Base-by-base conservation (phyloP, 2,113 vertebrate genomes). In the Neotragus moschatus region DNA sequence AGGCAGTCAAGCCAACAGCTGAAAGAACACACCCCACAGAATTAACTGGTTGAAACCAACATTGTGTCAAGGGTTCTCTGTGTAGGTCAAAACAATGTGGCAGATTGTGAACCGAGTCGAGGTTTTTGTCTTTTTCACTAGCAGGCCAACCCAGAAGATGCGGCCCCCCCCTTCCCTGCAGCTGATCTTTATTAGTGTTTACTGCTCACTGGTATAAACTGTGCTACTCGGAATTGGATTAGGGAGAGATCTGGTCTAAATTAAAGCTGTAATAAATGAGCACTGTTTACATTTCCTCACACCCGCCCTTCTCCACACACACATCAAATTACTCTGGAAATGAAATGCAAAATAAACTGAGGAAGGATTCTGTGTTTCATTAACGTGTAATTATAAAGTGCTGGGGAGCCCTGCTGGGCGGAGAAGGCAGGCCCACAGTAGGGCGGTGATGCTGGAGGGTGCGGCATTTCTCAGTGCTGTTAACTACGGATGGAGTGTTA, bases 271-370 rank as follows among this genome's bases (percentile, higher is more conserved):
- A 97, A 96, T 95, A 92, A 97, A 96, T 91, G 95, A 97, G 43
- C 60, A 61, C 92, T 91, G 88, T 97, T 98, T 98, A 97, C 94
- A 88, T 94, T 97, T 94, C 97, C 94, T 97, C 96, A 97, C 96
- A 95, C 92, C 84, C 84, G 1, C 94, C 84, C 88, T 90, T 88
- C 90, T 94, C 51, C 43, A 77, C 91, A 92, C 93, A 96, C 66
- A 95, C 88, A 85, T 88, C 92, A 95, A 94, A 98, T 97, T 97
- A 97, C 66, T 90, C 60, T 98, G 96, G 92, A 98, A 97, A 98
- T 98, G 96, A 98, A 98, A 97, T 97, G 98, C 96, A 95, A 77
- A 96, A 94, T 98, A 88, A 97, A 98, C 84, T 0, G 11, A 81
- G 75, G 53, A 61, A 92, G 81, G 90, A 88, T 90, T 92, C 97